These are phyloP conservation scores for Mamestra brassicae DNA, from an alignment of 2,888 invertebrate genomes.

Conservation along the genomic window DNA sequence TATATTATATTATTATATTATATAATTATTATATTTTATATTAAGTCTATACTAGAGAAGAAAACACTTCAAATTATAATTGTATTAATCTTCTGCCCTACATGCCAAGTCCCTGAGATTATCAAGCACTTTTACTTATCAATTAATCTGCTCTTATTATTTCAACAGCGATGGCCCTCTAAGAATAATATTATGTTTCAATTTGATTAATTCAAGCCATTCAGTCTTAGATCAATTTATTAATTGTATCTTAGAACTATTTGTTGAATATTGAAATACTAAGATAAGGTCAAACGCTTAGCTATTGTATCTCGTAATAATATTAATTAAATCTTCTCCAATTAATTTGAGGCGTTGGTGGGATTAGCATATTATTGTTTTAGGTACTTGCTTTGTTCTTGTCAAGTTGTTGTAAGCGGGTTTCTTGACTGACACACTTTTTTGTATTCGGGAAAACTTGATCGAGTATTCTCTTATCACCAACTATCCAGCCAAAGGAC, in stretches of 20 bases:
- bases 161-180: conserved; percentile 31
- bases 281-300: conserved; percentile 36
- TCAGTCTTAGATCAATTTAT: conserved; percentile 48
- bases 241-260: conserved; percentile 39
- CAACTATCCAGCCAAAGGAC: not conserved
- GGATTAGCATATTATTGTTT: conserved; percentile 47
- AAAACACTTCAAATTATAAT: not conserved
- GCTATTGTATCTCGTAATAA: conserved; percentile 31
- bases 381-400: conserved; percentile 3
- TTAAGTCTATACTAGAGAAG: not conserved
- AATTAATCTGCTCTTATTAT: conserved; percentile 57
- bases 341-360: conserved; percentile 30
- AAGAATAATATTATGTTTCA: conserved; percentile 55
- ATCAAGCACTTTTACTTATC: conserved; percentile 46
- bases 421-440: not conserved
- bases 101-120: conserved; percentile 3
- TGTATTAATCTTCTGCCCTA: not conserved
- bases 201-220: conserved; percentile 55
- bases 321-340: conserved; percentile 47
- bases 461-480: not conserved
- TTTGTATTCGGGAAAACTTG: not conserved
- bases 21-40: too few species aligned
- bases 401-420: not conserved
- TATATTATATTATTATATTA: too few species aligned
- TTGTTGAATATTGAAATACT: conserved; percentile 42